These are phyloP conservation scores for Osmerus mordax DNA, from an alignment of 2,113 vertebrate species.

Conservation along the genomic window DNA sequence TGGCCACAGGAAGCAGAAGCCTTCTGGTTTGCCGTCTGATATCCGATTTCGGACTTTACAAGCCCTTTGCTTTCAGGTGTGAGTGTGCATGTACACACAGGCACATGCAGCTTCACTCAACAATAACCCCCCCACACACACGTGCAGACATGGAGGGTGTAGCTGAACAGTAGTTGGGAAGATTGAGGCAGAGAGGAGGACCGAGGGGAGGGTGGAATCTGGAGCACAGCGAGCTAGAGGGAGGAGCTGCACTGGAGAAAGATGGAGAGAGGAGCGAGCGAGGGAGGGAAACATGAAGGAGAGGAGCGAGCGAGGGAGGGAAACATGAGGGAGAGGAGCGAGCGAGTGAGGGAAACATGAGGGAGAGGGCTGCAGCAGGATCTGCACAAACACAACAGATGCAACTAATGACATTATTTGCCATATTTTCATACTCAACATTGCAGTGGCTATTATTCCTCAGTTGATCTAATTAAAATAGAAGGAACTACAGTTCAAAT, in stretches of 20 bases:
- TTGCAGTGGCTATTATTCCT: slow-evolving; percentile 20
- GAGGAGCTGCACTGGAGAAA: slow-evolving; percentile 59
- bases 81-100: slow-evolving; percentile 47
- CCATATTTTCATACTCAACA: slow-evolving; percentile 36
- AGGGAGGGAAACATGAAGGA: slow-evolving; percentile 6
- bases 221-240: slow-evolving; percentile 57
- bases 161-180: slow-evolving; percentile 42
- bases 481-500: background rate
- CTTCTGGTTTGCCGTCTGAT: slow-evolving; percentile 27
- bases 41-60: slow-evolving; percentile 62
- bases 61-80: slow-evolving; percentile 53
- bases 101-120: slow-evolving; percentile 51
- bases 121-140: slow-evolving; percentile 10
- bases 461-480: slow-evolving; percentile 18
- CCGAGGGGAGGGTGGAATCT: slow-evolving; percentile 30
- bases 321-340: slow-evolving; percentile 21
- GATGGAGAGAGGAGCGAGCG: slow-evolving; percentile 17
- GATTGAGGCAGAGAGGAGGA: slow-evolving; percentile 39
- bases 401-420: slow-evolving; percentile 49
- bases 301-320: slow-evolving; percentile 16
- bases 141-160: slow-evolving; percentile 35
- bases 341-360: background rate
- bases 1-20: slow-evolving; percentile 12
- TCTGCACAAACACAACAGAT: slow-evolving; percentile 29
- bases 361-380: slow-evolving; percentile 25